A percentile compares a stretch with the other conserved stretches of the same genome.
Conservation (phyloP, 2,113 vertebrate genomes). For the Centropus bengalensis region DNA sequence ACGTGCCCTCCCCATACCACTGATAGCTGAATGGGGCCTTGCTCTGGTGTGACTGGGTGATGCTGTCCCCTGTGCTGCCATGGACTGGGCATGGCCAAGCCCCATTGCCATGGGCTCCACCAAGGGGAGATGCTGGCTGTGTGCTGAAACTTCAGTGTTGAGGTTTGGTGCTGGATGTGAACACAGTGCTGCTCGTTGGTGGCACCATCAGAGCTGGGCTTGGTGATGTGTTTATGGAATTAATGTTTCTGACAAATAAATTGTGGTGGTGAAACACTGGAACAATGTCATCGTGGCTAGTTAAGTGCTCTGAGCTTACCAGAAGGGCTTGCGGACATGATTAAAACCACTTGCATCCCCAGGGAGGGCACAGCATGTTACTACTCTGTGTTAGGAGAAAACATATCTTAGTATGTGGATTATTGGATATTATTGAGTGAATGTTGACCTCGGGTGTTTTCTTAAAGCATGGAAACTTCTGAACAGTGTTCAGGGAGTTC, state of each 20-base stretch:
- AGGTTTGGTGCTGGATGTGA: accelerated
- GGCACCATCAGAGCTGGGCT: neutral
- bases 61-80: accelerated
- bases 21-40: neutral
- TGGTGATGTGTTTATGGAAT: neutral
- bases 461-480: neutral
- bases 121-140: neutral
- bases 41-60: accelerated
- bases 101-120: accelerated
- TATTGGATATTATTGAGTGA: neutral
- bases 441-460: neutral
- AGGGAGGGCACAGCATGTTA: accelerated
- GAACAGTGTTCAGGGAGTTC: neutral
- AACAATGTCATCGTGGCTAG: neutral
- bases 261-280: neutral
- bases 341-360: neutral
- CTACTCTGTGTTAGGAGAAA: neutral
- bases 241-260: neutral
- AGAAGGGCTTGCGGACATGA: neutral
- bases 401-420: neutral
- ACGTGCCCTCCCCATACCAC: neutral
- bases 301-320: neutral
- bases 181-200: accelerated
- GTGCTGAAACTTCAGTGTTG: neutral
- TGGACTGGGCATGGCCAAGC: neutral